Percentiles rank a stretch among this genome's conserved stretches.
These are phyloP conservation scores for Chamaea fasciata DNA, from an alignment of 2,113 vertebrate species.

Conservation along the genomic window DNA sequence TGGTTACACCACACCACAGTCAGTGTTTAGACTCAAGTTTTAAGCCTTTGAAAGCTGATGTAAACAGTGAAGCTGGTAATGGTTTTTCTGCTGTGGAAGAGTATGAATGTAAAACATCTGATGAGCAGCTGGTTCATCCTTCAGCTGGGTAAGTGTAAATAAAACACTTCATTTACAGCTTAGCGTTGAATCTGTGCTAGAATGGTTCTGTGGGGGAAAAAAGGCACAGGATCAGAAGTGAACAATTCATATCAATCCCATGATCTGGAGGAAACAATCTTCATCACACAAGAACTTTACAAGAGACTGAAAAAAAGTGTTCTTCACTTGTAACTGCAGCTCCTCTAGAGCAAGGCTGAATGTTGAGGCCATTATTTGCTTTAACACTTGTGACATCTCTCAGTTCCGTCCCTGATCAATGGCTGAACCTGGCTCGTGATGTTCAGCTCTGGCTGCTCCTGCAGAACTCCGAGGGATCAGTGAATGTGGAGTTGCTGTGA, in stretches of 20 bases:
- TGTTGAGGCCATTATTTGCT: background rate
- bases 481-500: background rate
- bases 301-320: background rate
- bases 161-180: background rate
- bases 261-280: background rate
- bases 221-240: background rate
- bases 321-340: background rate
- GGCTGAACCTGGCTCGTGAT: background rate
- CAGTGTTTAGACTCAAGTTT: background rate
- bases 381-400: background rate
- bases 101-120: background rate
- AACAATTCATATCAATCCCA: fast-evolving
- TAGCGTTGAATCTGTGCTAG: background rate
- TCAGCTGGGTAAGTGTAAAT: background rate
- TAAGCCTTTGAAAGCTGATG: background rate
- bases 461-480: background rate
- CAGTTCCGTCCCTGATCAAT: background rate
- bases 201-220: background rate
- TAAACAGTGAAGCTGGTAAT: background rate
- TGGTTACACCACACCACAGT: background rate
- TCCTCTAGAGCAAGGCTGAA: background rate
- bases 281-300: background rate
- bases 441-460: background rate
- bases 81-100: background rate
- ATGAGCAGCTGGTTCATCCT: background rate